Percentiles rank a stretch among this genome's conserved stretches.
These are phyloP conservation scores for Oenanthe melanoleuca DNA, from an alignment of 2,113 vertebrate genomes.

Conservation along the genomic window DNA sequence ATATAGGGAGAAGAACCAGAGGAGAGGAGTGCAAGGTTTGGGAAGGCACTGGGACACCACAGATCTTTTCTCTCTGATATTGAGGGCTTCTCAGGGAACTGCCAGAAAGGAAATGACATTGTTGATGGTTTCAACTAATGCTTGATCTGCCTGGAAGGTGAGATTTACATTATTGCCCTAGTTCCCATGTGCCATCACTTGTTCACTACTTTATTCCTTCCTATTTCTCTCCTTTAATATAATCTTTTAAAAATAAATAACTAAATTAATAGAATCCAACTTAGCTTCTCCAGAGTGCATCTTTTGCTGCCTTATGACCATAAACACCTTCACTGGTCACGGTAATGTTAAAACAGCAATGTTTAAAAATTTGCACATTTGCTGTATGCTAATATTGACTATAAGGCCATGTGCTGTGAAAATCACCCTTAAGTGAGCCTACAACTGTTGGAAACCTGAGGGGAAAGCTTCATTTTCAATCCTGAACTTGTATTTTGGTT, in stretches of 20 bases:
- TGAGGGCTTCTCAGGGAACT: not conserved
- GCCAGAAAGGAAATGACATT: not conserved
- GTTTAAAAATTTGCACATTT: not conserved
- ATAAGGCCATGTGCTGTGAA: not conserved
- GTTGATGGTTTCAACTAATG: not conserved
- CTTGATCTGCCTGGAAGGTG: not conserved
- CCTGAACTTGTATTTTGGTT: not conserved
- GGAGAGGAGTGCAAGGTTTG: rapidly evolving
- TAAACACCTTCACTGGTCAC: not conserved
- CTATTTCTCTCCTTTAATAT: not conserved
- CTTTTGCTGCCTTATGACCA: not conserved
- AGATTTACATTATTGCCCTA: not conserved
- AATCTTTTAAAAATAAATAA: not conserved
- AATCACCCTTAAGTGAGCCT: not conserved
- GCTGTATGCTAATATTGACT: not conserved
- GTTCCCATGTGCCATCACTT: not conserved
- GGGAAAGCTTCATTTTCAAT: not conserved
- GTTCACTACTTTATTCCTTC: not conserved
- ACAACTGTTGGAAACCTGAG: not conserved
- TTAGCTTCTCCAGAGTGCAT: not conserved
- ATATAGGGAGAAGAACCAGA: not conserved
- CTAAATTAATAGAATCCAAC: not conserved
- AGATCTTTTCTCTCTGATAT: not conserved
- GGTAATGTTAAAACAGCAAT: not conserved
- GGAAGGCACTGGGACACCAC: not conserved